A percentile compares a stretch with the other conserved stretches of the same genome.
phyloP scores from a whole-genome alignment of 1,140 invertebrate genomes.

The Anadara kagoshimensis region DNA sequence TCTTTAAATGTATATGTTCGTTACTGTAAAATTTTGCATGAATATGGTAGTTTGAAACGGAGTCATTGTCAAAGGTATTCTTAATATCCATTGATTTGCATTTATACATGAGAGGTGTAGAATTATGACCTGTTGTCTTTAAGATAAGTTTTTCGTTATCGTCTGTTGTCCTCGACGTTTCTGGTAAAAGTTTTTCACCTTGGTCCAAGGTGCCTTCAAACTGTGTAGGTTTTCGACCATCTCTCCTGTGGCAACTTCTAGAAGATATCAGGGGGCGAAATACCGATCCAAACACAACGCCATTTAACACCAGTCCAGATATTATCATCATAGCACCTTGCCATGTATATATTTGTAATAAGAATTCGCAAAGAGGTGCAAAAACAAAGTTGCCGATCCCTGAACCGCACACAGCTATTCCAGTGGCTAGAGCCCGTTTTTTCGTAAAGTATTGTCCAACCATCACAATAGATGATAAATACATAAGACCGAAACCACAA shows the following conservation, averaged over 20 bases:
- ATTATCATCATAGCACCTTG: conserved; percentile 83
- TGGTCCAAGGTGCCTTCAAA: too few species aligned
- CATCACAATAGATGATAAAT: conserved; percentile 91
- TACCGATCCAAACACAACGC: conserved; percentile 83
- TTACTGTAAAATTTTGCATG: conserved; percentile 42
- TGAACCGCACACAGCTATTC: conserved; percentile 80
- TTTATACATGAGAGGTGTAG: conserved; percentile 15
- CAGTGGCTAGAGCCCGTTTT: conserved; percentile 90
- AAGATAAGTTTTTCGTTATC: too few species aligned
- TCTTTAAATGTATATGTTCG: neutral
- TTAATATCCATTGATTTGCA: conserved; percentile 14
- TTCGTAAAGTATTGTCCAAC: conserved; percentile 95
- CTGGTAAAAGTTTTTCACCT: too few species aligned
- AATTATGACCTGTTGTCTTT: neutral
- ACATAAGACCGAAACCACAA: conserved; percentile 90
- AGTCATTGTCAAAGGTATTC: conserved; percentile 4
- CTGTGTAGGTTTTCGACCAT: too few species aligned
- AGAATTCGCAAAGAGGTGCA: conserved; percentile 72
- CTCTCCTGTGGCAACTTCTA: too few species aligned
- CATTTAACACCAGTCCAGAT: conserved; percentile 85
- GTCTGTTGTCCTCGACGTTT: too few species aligned
- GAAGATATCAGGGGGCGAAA: conserved; percentile 81
- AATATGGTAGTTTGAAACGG: conserved; percentile 3
- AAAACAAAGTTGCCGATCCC: conserved; percentile 67
- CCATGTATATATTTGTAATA: conserved; percentile 84